Conservation (phyloP, 2,797 vertebrate genomes). For the Erethizon dorsatum region DNA sequence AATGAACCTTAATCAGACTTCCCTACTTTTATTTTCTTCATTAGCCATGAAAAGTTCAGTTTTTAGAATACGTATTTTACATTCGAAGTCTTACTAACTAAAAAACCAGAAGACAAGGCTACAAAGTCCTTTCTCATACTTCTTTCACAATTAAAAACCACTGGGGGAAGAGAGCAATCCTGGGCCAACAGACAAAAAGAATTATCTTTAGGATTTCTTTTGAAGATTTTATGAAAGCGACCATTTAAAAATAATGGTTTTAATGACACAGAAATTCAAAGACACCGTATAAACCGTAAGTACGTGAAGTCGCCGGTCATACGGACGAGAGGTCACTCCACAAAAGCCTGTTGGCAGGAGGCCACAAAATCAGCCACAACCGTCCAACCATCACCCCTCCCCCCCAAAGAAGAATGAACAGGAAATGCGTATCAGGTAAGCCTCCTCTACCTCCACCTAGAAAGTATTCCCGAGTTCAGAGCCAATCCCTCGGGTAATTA, state of each 20-base stretch:
- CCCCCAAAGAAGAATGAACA: background rate
- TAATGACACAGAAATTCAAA: conserved; percentile 4
- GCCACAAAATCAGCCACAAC: background rate
- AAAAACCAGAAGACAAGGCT: conserved; percentile 27
- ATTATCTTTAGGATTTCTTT: conserved; percentile 13
- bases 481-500: background rate
- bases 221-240: background rate
- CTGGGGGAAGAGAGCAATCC: background rate
- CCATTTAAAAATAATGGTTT: conserved; percentile 30
- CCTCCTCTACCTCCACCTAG: background rate
- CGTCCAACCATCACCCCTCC: too few relatives aligned
- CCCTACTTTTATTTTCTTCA: conserved; percentile 54
- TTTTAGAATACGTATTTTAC: conserved; percentile 66
- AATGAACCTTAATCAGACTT: conserved; percentile 69
- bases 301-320: too few relatives aligned
- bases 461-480: background rate
- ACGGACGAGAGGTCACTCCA: background rate
- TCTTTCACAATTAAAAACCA: background rate
- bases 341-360: too few relatives aligned
- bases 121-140: background rate
- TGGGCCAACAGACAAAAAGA: background rate
- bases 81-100: conserved; percentile 49
- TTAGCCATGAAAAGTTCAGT: conserved; percentile 37
- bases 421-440: too few relatives aligned
- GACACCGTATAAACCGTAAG: background rate